Conservation (phyloP, 2,113 vertebrate species). For the Argyrosomus japonicus region DNA sequence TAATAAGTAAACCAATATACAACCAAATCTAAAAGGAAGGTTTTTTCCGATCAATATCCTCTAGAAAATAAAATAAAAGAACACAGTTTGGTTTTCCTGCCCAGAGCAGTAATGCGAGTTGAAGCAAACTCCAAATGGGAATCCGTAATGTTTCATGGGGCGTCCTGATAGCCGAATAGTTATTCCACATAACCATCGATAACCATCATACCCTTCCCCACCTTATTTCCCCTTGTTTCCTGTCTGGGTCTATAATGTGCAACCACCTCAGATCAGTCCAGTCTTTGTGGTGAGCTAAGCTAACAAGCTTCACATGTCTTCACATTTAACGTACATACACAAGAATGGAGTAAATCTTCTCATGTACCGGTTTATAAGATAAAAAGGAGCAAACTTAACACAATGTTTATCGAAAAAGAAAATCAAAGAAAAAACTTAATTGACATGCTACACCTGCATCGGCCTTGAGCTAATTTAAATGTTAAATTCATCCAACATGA, state of each 20-base stretch:
- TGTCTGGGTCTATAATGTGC: background rate
- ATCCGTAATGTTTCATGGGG: background rate
- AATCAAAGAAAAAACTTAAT: conserved; percentile 12
- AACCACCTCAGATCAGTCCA: too few relatives aligned
- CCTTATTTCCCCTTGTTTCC: background rate
- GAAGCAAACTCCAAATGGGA: background rate
- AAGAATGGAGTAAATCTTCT: background rate
- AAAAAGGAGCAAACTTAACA: background rate
- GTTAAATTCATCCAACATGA: conserved; percentile 16
- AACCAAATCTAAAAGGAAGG: background rate
- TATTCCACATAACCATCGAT: background rate
- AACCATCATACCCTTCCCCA: too few relatives aligned
- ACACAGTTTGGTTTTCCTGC: background rate
- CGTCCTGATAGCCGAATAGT: background rate
- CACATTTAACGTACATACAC: too few relatives aligned
- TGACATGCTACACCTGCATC: background rate
- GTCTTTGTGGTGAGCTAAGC: too few relatives aligned
- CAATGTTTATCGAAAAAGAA: background rate
- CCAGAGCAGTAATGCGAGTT: background rate
- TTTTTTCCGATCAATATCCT: background rate
- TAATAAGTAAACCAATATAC: background rate
- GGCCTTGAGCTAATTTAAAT: conserved; percentile 28
- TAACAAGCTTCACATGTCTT: too few relatives aligned
- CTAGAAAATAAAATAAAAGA: background rate
- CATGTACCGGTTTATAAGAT: background rate